A percentile compares a stretch with the other conserved stretches of the same genome.
Conservation (phyloP, 2,888 invertebrate genomes). For the Aricia artaxerxes region DNA sequence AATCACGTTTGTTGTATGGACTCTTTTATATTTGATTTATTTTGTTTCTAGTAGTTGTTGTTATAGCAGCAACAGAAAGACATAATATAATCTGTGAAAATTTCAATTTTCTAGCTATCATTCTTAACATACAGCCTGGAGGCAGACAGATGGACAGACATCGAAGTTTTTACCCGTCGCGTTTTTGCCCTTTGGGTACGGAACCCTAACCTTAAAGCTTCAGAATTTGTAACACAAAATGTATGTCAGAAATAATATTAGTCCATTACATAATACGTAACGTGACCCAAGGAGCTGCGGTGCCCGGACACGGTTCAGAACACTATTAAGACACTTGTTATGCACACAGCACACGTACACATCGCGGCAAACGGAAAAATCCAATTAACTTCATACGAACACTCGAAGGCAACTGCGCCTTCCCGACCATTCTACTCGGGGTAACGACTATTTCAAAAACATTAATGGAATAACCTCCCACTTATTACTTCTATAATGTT, state of each 20-base stretch:
- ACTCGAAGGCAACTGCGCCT: constrained; percentile 58
- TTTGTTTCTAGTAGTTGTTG: too few relatives aligned
- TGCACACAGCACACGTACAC: constrained; percentile 67
- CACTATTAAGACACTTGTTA: constrained; percentile 68
- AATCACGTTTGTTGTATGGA: too few relatives aligned
- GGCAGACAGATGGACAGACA: too few relatives aligned
- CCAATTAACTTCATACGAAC: constrained; percentile 75
- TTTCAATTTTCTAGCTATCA: too few relatives aligned
- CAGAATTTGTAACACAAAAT: background rate
- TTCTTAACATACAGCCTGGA: too few relatives aligned
- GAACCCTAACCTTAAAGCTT: too few relatives aligned
- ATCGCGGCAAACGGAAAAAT: constrained; percentile 74
- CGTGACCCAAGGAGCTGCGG: background rate
- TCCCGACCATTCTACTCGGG: constrained; percentile 53
- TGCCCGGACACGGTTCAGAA: constrained; percentile 44
- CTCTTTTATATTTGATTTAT: too few relatives aligned
- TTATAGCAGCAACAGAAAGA: too few relatives aligned
- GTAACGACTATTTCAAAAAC: constrained; percentile 70
- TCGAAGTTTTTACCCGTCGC: too few relatives aligned
- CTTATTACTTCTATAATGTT: constrained; percentile 48
- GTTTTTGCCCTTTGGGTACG: too few relatives aligned
- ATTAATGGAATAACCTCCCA: constrained; percentile 59
- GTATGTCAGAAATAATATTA: background rate
- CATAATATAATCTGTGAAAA: too few relatives aligned
- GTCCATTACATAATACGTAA: constrained; percentile 6